Percentiles rank a stretch among this genome's conserved stretches.
Evolutionary conservation across 2,113 vertebrate species (phyloP).

Genomic region (Tichodroma muraria): DNA sequence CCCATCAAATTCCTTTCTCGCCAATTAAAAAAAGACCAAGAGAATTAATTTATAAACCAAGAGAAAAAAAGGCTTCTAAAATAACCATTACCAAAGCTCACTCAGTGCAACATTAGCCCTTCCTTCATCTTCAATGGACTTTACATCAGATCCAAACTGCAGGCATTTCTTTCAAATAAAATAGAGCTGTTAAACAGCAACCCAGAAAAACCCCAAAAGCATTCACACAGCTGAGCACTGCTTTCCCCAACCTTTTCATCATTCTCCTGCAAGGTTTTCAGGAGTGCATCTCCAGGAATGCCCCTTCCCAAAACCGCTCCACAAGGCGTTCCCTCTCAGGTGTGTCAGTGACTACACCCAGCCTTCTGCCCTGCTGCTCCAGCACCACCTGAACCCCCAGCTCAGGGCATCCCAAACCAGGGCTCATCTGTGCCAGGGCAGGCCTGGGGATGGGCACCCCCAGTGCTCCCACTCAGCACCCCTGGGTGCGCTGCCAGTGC

Average conservation of each 20-base stretch:
- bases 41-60: neutral
- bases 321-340: neutral
- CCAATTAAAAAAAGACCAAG: neutral
- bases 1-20: neutral
- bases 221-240: neutral
- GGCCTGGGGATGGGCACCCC: neutral
- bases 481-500: accelerated
- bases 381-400: neutral
- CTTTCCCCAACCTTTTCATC: neutral
- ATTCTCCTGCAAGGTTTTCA: neutral
- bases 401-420: accelerated
- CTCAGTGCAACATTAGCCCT: neutral
- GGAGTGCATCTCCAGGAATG: neutral
- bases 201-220: neutral
- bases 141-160: neutral
- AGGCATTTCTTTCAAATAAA: neutral
- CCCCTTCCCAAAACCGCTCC: neutral
- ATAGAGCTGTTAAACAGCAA: neutral
- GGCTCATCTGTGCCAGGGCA: neutral
- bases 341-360: accelerated
- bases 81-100: neutral
- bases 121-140: neutral
- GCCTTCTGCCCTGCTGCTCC: neutral
- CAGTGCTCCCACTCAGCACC: neutral
- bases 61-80: neutral